Conservation (phyloP, 2,797 vertebrate genomes). For the Pseudochaenichthys georgianus region DNA sequence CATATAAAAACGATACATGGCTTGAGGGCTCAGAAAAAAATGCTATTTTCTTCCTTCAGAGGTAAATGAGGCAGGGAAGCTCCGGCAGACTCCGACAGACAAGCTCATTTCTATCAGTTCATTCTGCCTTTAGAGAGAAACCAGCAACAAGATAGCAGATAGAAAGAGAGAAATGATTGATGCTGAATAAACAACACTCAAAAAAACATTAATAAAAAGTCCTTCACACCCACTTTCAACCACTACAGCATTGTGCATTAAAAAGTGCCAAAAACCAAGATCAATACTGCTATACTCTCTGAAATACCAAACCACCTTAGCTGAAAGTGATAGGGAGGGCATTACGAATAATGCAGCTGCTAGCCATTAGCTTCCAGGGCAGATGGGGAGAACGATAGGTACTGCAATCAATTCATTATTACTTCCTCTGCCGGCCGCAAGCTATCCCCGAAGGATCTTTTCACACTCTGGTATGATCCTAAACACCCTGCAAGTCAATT, state of each 20-base stretch:
- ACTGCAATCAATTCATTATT: constrained; percentile 66
- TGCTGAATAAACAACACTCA: constrained; percentile 51
- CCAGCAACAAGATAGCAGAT: constrained; percentile 24
- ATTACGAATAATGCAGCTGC: constrained; percentile 70
- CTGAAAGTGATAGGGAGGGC: constrained; percentile 63
- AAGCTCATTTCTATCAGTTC: constrained; percentile 52
- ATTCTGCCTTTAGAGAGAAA: constrained; percentile 41
- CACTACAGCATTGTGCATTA: constrained; percentile 49
- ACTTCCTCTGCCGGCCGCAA: constrained; percentile 44
- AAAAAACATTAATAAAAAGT: constrained; percentile 63
- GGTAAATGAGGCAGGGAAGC: constrained; percentile 54
- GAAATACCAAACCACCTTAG: constrained; percentile 71
- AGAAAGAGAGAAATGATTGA: constrained; percentile 41
- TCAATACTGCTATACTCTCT: constrained; percentile 67
- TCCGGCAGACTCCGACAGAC: constrained; percentile 44
- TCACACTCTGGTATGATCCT: constrained; percentile 46
- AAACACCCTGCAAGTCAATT: constrained; percentile 26
- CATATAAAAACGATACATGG: constrained; percentile 3
- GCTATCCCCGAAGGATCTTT: constrained; percentile 63
- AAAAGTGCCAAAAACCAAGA: constrained; percentile 50
- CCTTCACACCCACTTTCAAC: constrained; percentile 58
- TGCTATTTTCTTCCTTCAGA: constrained; percentile 16
- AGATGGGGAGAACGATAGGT: constrained; percentile 42
- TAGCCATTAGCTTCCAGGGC: constrained; percentile 55
- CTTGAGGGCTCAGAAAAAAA: constrained; percentile 28